Evolutionary conservation across 2,797 vertebrate species (phyloP), one percentile per base, ranked within the genome.

Genomic region (Chelmon rostratus): DNA sequence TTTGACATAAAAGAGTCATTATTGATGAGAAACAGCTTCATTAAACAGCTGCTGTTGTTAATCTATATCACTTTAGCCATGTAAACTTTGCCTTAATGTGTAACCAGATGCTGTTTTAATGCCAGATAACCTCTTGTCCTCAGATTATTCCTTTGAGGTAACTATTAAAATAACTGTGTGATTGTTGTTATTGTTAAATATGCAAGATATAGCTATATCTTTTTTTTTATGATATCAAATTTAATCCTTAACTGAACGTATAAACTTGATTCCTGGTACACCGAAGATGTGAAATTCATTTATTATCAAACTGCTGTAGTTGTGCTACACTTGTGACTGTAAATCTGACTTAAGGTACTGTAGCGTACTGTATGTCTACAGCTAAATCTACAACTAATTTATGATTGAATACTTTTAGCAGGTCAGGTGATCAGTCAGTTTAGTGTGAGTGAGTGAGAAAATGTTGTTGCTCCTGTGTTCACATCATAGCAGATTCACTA

Each of bases 1-100:
- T 53, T 16, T 78, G 25, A 46, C 13, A 62, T 33, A n/a, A 25
- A 37, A 23, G 2, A 40, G 35, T 7, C 11, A 35, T 49, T 19
- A 19, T 13, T 40, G 8, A 47, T 49, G 28, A n/a, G 3, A 72
- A 71, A 40, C 63, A 62, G 56, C 62, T 76, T 25, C 37, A 35
- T 2, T 19, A 68, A 70, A 38, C 46, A 66, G 56, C 58, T 79
- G 12, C 13, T 53, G 9, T 46, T 8, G 67, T 66, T 68, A 49
- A 28, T 28, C 2, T 23, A 2, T 44, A 23, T 44, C 4, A 21
- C 37, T 56, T 73, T 50, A 46, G 65, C 23, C 12, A n/a, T n/a
- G n/a, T n/a, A 19, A 71, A 54, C 65, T 38, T 70, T 86, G 84
- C 87, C 83, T 90, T 86, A 81, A 74, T 52, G 21, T 57, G 2